Percentiles rank a stretch among this genome's conserved stretches.
phyloP scores from a whole-genome alignment of 1,140 invertebrate species.

The Phortica variegata region DNA sequence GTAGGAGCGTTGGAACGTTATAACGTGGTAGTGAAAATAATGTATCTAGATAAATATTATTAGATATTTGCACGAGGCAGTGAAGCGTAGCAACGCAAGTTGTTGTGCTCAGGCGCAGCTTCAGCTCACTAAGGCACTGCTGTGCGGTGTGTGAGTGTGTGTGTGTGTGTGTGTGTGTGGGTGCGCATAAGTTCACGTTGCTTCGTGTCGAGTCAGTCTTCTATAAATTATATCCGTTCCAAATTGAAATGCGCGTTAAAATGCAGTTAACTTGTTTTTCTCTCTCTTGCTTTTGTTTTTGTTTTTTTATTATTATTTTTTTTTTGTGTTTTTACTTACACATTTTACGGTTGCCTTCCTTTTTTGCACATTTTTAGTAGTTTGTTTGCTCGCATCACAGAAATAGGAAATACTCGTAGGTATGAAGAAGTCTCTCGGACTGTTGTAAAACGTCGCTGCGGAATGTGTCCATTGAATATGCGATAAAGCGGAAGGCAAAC shows the following conservation, averaged over 20 bases:
- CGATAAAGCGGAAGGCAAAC: too few species aligned
- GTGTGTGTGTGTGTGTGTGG: background rate
- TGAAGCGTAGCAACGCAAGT: conserved; percentile 5
- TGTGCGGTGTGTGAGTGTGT: background rate
- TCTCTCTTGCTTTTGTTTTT: background rate
- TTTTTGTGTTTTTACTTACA: too few species aligned
- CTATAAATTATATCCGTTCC: conserved; percentile 58
- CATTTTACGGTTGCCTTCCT: too few species aligned
- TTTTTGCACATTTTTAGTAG: too few species aligned
- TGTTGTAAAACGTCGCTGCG: too few species aligned
- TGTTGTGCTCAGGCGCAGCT: conserved; percentile 32
- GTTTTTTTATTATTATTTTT: background rate
- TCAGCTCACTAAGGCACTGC: too few species aligned
- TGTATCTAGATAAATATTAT: conserved; percentile 52
- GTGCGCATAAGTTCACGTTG: conserved; percentile 27
- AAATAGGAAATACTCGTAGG: conserved; percentile 54
- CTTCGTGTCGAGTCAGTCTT: conserved; percentile 48
- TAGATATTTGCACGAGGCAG: conserved; percentile 19
- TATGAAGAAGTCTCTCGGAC: too few species aligned
- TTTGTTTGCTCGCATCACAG: conserved; percentile 47
- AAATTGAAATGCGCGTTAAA: conserved; percentile 58
- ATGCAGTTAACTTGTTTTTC: conserved; percentile 52
- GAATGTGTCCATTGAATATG: too few species aligned
- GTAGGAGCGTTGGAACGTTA: too few species aligned
- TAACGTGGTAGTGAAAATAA: conserved; percentile 30